These are phyloP conservation scores for Lordiphosa andalusiaca DNA, from an alignment of 2,888 invertebrate species.

Conservation along the genomic window DNA sequence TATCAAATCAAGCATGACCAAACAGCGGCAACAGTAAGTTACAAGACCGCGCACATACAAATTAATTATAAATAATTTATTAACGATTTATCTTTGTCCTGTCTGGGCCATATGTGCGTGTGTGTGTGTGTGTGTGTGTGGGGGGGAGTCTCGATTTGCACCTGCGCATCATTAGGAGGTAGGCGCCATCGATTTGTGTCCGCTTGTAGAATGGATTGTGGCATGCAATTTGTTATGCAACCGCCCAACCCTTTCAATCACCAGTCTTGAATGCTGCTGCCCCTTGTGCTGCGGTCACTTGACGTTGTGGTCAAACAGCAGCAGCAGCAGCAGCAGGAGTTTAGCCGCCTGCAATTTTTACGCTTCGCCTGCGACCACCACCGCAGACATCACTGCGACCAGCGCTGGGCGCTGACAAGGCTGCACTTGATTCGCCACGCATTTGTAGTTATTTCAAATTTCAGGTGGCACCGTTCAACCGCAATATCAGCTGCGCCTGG, in stretches of 20 bases:
- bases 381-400: slow-evolving; percentile 48
- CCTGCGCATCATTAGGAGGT: slow-evolving; percentile 48
- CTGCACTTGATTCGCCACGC: slow-evolving; percentile 41
- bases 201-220: slow-evolving; percentile 62
- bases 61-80: slow-evolving; percentile 77
- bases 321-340: slow-evolving; percentile 19
- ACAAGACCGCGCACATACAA: slow-evolving; percentile 62
- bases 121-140: slow-evolving; percentile 4
- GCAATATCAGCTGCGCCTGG: slow-evolving; percentile 12
- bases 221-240: slow-evolving; percentile 71
- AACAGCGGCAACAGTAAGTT: slow-evolving; percentile 26
- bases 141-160: slow-evolving; percentile 26
- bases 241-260: slow-evolving; percentile 16
- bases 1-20: slow-evolving; percentile 65
- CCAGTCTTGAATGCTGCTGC: slow-evolving; percentile 11
- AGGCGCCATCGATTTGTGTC: slow-evolving; percentile 53
- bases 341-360: slow-evolving; percentile 31
- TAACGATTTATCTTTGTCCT: slow-evolving; percentile 72
- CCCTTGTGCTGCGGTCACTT: slow-evolving; percentile 59
- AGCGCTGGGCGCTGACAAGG: slow-evolving; percentile 21
- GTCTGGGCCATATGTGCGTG: slow-evolving; percentile 45
- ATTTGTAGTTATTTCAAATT: slow-evolving; percentile 46
- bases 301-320: slow-evolving; percentile 53
- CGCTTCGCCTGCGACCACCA: slow-evolving; percentile 38
- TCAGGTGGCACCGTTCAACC: slow-evolving; percentile 12